A percentile compares a stretch with the other conserved stretches of the same genome.
Conservation (phyloP, 2,113 vertebrate genomes). For the Ptyas mucosa region DNA sequence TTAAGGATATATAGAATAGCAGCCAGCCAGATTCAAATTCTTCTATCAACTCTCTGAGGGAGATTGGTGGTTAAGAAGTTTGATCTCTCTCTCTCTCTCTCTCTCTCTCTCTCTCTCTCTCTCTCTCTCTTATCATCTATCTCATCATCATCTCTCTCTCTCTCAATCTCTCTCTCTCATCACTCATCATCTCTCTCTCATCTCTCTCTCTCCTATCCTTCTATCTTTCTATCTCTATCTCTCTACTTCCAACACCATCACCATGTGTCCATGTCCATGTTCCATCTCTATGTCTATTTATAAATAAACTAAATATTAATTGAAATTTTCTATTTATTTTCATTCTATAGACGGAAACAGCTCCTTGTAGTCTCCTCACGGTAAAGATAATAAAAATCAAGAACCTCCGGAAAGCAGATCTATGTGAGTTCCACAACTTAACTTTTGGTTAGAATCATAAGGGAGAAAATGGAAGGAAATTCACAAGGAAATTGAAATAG, state of each 20-base stretch:
- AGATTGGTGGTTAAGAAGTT: background rate
- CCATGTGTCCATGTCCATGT: background rate
- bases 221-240: background rate
- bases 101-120: no score
- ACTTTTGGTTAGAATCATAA: background rate
- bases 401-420: constrained; percentile 70
- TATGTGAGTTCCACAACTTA: constrained; percentile 61
- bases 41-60: background rate
- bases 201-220: background rate
- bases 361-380: constrained; percentile 68
- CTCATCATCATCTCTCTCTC: background rate
- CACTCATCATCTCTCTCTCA: no score
- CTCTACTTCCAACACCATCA: background rate
- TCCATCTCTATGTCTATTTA: background rate
- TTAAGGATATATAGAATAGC: background rate
- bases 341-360: constrained; percentile 48
- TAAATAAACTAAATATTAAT: background rate
- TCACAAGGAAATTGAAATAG: background rate
- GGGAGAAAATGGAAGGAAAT: background rate
- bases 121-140: no score
- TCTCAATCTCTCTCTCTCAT: background rate
- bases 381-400: constrained; percentile 72
- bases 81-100: background rate
- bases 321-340: background rate
- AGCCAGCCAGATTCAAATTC: background rate